These are phyloP conservation scores for Mohoua ochrocephala DNA, from an alignment of 2,113 vertebrate species.

Conservation along the genomic window DNA sequence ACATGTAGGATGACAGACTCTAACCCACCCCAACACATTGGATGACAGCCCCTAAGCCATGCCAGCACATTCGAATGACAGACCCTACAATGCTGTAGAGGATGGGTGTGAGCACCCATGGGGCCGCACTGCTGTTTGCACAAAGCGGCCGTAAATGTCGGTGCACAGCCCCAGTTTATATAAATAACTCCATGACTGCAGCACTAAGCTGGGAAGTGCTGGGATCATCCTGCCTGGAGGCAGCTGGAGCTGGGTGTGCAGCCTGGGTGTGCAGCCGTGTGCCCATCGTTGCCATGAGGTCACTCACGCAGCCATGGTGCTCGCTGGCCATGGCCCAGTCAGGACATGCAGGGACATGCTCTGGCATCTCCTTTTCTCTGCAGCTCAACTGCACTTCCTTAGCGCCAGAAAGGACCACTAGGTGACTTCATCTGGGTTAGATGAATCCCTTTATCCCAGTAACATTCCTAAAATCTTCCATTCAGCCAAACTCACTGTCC, in stretches of 20 bases:
- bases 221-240: not conserved
- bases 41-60: not conserved
- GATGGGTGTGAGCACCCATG: rapidly evolving
- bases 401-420: not conserved
- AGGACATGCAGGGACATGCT: not conserved
- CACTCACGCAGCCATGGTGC: rapidly evolving
- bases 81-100: not conserved
- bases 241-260: not conserved
- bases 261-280: not conserved
- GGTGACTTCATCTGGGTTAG: not conserved
- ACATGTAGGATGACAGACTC: not conserved
- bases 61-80: not conserved
- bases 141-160: rapidly evolving
- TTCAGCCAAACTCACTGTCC: rapidly evolving
- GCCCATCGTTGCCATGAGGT: rapidly evolving
- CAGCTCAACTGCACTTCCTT: not conserved
- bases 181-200: not conserved
- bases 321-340: not conserved
- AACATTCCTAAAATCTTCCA: not conserved
- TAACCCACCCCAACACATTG: not conserved
- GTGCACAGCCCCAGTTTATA: not conserved
- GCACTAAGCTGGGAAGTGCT: not conserved
- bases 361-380: not conserved
- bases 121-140: rapidly evolving
- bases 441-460: not conserved